A percentile compares a stretch with the other conserved stretches of the same genome.
Conservation (phyloP, 1,140 invertebrate genomes). For the Drosophila auraria region DNA sequence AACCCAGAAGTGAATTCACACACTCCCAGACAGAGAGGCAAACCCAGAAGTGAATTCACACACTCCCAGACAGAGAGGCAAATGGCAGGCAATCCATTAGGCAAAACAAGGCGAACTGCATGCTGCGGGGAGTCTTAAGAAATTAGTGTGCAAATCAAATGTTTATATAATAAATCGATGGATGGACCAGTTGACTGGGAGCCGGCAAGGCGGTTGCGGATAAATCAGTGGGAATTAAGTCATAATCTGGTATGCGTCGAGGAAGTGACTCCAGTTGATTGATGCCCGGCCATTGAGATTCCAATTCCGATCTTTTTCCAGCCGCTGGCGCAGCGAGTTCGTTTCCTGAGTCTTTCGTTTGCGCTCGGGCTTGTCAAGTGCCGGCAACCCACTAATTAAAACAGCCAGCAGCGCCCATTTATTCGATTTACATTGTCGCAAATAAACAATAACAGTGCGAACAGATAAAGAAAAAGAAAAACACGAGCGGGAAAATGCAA, state of each 20-base stretch:
- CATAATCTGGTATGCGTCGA: slow-evolving; percentile 39
- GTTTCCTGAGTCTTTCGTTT: slow-evolving; percentile 78
- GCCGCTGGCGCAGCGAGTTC: slow-evolving; percentile 46
- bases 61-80: slow-evolving; percentile 15
- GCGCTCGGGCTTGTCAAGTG: slow-evolving; percentile 38
- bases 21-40: slow-evolving; percentile 15
- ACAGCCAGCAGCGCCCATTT: slow-evolving; percentile 46
- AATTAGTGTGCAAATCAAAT: slow-evolving; percentile 26
- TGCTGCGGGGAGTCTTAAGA: background rate
- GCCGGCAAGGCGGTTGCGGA: slow-evolving; percentile 27
- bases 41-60: slow-evolving; percentile 39
- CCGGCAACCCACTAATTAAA: slow-evolving; percentile 36
- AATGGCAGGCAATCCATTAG: slow-evolving; percentile 24
- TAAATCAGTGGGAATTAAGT: slow-evolving; percentile 46
- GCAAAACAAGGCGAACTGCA: background rate
- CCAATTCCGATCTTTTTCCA: slow-evolving; percentile 36
- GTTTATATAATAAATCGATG: slow-evolving; percentile 47
- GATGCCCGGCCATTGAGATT: slow-evolving; percentile 57
- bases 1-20: slow-evolving; percentile 43
- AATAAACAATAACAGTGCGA: slow-evolving; percentile 65
- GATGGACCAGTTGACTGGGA: slow-evolving; percentile 13
- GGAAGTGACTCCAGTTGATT: slow-evolving; percentile 68
- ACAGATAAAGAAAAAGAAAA: slow-evolving; percentile 31
- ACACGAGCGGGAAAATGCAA: slow-evolving; percentile 60
- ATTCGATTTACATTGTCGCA: slow-evolving; percentile 56